A percentile compares a stretch with the other conserved stretches of the same genome.
phyloP scores from a whole-genome alignment of 2,113 vertebrate genomes.

The Gymnogyps californianus region DNA sequence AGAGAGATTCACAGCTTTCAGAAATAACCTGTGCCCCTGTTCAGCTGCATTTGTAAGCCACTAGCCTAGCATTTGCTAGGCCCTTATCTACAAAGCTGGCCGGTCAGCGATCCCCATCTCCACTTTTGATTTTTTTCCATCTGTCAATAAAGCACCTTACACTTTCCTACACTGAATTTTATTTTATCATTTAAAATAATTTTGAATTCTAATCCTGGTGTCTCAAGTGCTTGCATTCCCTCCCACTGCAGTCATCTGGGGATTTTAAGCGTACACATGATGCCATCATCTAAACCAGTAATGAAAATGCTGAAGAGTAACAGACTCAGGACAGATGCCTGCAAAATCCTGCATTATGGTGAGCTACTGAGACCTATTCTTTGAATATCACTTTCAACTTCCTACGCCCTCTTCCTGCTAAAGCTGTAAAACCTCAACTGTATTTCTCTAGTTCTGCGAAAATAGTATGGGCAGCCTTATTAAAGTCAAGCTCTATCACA shows the following conservation, averaged over 20 bases:
- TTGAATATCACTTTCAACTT: neutral
- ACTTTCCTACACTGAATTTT: neutral
- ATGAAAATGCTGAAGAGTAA: neutral
- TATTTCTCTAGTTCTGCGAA: neutral
- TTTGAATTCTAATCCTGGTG: neutral
- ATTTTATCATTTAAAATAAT: neutral
- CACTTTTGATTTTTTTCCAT: neutral
- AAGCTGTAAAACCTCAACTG: neutral
- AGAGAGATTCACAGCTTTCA: neutral
- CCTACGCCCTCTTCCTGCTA: neutral
- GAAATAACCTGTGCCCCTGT: neutral
- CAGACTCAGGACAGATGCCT: neutral
- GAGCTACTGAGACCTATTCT: neutral
- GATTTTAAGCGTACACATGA: neutral
- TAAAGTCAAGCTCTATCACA: neutral
- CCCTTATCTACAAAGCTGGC: neutral
- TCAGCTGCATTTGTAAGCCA: neutral
- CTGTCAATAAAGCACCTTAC: neutral
- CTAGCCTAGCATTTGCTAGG: neutral
- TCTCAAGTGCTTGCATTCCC: neutral
- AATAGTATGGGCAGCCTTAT: neutral
- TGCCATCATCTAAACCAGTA: neutral
- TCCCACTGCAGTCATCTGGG: neutral
- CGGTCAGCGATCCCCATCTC: neutral
- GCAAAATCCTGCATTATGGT: neutral